These are phyloP conservation scores for Panthera leo DNA, from an alignment of 2,113 vertebrate species.

Conservation along the genomic window DNA sequence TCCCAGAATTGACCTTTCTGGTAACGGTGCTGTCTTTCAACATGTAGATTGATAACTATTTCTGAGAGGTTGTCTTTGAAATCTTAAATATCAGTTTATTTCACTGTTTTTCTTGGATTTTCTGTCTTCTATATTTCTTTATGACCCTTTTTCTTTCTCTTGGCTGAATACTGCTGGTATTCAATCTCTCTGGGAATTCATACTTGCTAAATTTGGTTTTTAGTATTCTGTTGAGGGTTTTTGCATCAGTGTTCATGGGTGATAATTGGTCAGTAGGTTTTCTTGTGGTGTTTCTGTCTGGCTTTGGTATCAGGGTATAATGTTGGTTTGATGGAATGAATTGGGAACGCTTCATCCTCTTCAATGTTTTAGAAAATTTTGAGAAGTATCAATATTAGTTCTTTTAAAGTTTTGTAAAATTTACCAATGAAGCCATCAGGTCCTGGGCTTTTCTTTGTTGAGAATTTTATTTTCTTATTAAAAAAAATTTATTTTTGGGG, in stretches of 20 bases:
- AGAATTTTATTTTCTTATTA: no score
- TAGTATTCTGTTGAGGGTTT: neutral
- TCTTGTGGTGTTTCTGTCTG: neutral
- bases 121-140: neutral
- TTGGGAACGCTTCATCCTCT: neutral
- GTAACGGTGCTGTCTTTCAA: neutral
- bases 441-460: neutral
- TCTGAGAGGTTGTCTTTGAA: neutral
- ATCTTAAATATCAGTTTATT: neutral
- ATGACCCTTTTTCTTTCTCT: neutral
- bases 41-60: neutral
- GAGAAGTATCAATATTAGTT: neutral
- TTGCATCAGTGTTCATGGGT: neutral
- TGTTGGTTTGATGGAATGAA: neutral
- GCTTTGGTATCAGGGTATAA: neutral
- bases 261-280: neutral
- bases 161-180: no score
- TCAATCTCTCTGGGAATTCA: no score
- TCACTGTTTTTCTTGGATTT: neutral
- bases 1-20: neutral
- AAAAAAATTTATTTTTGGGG: no score
- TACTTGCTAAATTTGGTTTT: neutral
- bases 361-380: neutral
- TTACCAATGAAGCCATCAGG: neutral
- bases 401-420: neutral